Conservation (phyloP, 2,113 vertebrate genomes). For the Sinosuthora webbiana region DNA sequence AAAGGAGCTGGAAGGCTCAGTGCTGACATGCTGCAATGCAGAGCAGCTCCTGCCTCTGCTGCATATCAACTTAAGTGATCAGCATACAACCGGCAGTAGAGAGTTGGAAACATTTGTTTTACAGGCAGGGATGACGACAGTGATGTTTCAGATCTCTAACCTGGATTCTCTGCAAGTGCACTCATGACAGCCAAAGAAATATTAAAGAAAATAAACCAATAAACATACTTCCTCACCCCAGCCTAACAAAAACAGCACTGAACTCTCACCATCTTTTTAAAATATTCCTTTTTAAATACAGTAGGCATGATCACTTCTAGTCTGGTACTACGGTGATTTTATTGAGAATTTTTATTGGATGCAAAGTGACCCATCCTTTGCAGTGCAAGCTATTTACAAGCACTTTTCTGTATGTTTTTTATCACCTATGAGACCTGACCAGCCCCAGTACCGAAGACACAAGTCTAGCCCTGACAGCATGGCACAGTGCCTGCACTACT, state of each 20-base stretch:
- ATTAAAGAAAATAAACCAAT: background rate
- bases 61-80: background rate
- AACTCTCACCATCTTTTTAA: background rate
- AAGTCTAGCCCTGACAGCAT: background rate
- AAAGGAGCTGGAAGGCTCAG: background rate
- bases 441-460: background rate
- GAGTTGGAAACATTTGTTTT: background rate
- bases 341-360: background rate
- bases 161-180: background rate
- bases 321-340: background rate
- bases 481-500: background rate
- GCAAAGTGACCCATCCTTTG: background rate
- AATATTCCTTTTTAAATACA: background rate
- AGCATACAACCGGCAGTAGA: background rate
- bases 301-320: background rate
- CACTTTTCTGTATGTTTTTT: background rate
- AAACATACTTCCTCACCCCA: background rate
- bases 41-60: slow-evolving; percentile 30
- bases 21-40: slow-evolving; percentile 35
- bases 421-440: background rate
- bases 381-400: background rate
- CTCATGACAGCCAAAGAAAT: background rate
- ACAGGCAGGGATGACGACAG: background rate
- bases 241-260: background rate
- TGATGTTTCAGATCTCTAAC: background rate